Percentiles rank a stretch among this genome's conserved stretches.
phyloP scores from a whole-genome alignment of 2,888 invertebrate species.

The Parascotia fuliginaria region DNA sequence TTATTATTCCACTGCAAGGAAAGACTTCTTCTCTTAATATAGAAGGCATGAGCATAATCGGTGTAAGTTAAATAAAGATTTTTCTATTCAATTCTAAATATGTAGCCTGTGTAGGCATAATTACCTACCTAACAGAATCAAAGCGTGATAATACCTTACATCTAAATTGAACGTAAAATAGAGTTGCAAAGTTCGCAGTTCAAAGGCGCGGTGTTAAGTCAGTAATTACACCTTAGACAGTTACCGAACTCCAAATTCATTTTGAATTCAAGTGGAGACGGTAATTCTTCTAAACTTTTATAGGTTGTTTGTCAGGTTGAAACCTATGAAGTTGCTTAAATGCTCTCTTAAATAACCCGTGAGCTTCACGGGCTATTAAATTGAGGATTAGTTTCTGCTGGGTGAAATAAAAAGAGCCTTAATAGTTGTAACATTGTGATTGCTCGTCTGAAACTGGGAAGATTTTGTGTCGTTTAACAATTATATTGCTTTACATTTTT shows the following conservation, averaged over 20 bases:
- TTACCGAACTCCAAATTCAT: constrained; percentile 42
- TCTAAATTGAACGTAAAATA: constrained; percentile 25
- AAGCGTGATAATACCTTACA: constrained; percentile 23
- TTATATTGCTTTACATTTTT: constrained; percentile 8
- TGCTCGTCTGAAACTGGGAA: constrained; percentile 6
- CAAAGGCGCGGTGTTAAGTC: constrained; percentile 30
- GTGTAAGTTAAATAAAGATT: too few species aligned
- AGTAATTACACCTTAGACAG: constrained; percentile 49
- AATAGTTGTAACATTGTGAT: constrained; percentile 44
- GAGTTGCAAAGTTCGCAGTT: constrained; percentile 30
- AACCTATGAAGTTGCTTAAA: constrained; percentile 57
- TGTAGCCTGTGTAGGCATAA: not conserved
- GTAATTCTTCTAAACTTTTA: constrained; percentile 56
- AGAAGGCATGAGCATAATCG: too few species aligned
- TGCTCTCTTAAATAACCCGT: constrained; percentile 47
- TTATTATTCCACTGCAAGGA: too few species aligned
- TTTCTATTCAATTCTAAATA: not conserved
- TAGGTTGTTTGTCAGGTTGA: constrained; percentile 53
- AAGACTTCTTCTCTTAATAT: too few species aligned
- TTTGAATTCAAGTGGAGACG: constrained; percentile 37
- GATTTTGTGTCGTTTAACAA: constrained; percentile 11
- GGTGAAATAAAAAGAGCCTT: constrained; percentile 54
- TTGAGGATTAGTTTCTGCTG: constrained; percentile 54
- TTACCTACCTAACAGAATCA: not conserved
- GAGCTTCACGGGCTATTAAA: constrained; percentile 64